Evolutionary conservation across 2,797 vertebrate genomes (phyloP).

Genomic region (Phrynocephalus vlangalii): DNA sequence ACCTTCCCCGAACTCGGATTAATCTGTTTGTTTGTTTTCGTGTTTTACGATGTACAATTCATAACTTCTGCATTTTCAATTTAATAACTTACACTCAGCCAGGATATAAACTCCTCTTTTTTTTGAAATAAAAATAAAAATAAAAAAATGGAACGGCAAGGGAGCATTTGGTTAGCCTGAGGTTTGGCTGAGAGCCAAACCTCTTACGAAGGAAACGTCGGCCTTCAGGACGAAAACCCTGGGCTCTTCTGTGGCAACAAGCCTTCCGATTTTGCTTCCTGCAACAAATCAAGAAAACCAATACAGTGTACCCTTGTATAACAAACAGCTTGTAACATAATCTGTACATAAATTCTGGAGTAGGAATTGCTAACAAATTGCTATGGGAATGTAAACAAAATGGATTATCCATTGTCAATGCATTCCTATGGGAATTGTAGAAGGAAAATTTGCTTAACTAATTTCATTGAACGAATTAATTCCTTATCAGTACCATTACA

Average conservation of each 20-base stretch:
- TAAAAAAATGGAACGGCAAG: neutral
- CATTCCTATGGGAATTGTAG: no score
- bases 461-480: no score
- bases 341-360: no score
- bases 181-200: neutral
- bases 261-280: neutral
- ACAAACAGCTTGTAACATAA: no score
- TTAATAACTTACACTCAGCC: constrained; percentile 4
- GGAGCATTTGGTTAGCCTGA: neutral
- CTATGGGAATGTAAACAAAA: no score
- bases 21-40: constrained; percentile 14
- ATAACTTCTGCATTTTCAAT: constrained; percentile 4
- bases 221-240: neutral
- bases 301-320: no score
- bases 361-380: no score
- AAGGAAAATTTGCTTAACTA: no score
- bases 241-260: neutral
- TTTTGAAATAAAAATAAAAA: no score
- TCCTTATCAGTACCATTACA: no score
- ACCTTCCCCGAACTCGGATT: neutral
- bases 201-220: neutral
- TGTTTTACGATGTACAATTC: neutral
- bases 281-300: no score
- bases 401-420: no score
- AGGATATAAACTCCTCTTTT: neutral